A percentile compares a stretch with the other conserved stretches of the same genome.
Conservation (phyloP, 2,888 invertebrate species). For the Julus scanicus region DNA sequence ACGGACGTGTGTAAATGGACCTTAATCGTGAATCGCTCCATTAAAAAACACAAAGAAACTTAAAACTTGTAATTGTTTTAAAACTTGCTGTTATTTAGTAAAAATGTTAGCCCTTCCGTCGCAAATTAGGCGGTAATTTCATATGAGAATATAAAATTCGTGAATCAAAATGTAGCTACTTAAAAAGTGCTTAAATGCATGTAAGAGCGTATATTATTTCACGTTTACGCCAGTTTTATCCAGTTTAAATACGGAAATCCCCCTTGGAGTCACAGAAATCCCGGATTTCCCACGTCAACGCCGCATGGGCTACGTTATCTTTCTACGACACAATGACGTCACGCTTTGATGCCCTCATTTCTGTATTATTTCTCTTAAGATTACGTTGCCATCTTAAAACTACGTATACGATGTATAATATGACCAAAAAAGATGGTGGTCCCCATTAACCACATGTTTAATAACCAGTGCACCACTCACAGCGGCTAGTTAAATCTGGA, state of each 20-base stretch:
- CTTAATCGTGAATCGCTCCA: too few relatives aligned
- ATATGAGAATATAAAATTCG: too few relatives aligned
- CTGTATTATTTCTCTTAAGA: not conserved
- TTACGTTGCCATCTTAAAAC: not conserved
- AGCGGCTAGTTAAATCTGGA: too few relatives aligned
- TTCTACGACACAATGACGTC: slow-evolving; percentile 8
- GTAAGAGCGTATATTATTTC: not conserved
- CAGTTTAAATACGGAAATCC: not conserved
- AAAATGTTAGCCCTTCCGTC: too few relatives aligned
- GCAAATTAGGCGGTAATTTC: too few relatives aligned
- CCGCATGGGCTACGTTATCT: not conserved
- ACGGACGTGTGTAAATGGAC: too few relatives aligned
- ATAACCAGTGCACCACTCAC: not conserved
- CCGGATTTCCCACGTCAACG: slow-evolving; percentile 23
- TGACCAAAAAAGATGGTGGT: too few relatives aligned
- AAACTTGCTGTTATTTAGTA: too few relatives aligned
- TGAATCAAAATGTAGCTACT: not conserved
- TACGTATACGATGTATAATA: too few relatives aligned
- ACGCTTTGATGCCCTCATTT: not conserved
- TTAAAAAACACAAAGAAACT: too few relatives aligned
- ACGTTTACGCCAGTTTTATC: not conserved
- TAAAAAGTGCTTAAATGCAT: not conserved
- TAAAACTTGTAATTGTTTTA: too few relatives aligned
- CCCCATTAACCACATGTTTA: too few relatives aligned
- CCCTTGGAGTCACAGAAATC: not conserved